Base-by-base conservation (phyloP, 2,113 vertebrate genomes). In the Ornithorhynchus anatinus region DNA sequence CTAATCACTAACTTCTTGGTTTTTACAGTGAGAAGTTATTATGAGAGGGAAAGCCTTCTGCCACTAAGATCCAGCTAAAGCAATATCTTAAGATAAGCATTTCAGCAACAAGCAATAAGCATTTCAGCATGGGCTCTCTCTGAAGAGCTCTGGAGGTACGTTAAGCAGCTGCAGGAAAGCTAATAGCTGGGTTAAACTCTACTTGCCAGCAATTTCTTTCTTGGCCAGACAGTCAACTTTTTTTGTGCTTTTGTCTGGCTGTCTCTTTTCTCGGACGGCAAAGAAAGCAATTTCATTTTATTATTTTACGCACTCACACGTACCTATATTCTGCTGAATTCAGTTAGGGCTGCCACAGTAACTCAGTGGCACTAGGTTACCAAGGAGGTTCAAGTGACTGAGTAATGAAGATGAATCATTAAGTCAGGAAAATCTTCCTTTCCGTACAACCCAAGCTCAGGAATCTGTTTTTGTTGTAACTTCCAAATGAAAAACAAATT, bases 241-340 rank as follows among this genome's bases (percentile, higher is more conserved):
- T 86, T 86, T 82, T 77, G 63, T 82, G 75, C 84, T 74, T 89
- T 86, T 72, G 72, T 82, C 83, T 88, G 73, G 77, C 64, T 79
- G 82, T 77, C 74, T 79, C 69, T 75, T 45, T 58, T 39, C 56
- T 6, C 80, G 67, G 60, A 79, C 50, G 79, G 71, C 59, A 80
- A 86, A 67, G 82, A 89, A 85, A 81, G 48, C 38, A 76, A 71
- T 45, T 84, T 80, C 70, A 81, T 76, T 84, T 81, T 84, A 29
- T 84, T 72, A 11, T 25, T 23, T 29, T 22, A n/a, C 20, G 8
- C 29, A 22, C 31, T 9, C 47, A 50, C 11, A 17, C 19, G 19
- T 12, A 29, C 15, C 25, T 50, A 50, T 50, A 50, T n/a, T 27
- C 15, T 50, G 14, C 48, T 77, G 69, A 63, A 80, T 79, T 78